Base-by-base conservation (phyloP, 1,140 invertebrate genomes). In the Drosophila murphyi region DNA sequence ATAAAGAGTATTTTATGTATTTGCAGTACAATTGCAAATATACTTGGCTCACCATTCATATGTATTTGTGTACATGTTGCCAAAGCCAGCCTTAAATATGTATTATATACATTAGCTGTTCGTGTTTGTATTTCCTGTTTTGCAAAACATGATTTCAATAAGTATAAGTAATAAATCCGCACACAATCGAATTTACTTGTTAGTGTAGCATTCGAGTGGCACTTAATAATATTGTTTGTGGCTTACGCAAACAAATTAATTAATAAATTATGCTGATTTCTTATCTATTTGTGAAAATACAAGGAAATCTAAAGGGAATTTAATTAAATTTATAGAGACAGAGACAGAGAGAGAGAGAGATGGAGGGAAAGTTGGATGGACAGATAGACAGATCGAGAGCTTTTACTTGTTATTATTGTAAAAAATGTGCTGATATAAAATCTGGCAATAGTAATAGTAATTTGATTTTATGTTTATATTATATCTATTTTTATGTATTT, bases 61-160 rank as follows among this genome's bases (percentile, higher is more conserved):
- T 43, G 10, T 43, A 43, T 2, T 3, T 52, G 32, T 43, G 10
- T 43, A 43, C 2, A 5, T 52, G 32, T 52, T 52, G 34, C n/a
- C 3, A 7, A 31, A 32, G 29, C 48, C 3, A 32, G 29, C 48
- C 3, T 52, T 35, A 34, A 34, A 35, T 7, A 52, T 52, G 48
- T 10, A 50, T 4, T n/a, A n/a, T 5, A 50, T 50, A 32, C 51
- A 12, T n/a, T 12, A 32, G 32, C 32, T 52, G 12, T 35, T 52
- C 34, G 32, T 52, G 12, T 52, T 52, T 52, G 51, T 6, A 10
- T 32, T 51, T 31, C n/a, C 29, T 20, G 12, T 52, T 52, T 52
- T 52, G 32, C 6, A 7, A 34, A 34, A n/a, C 6, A 35, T 20
- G 5, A 35, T 34, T 35, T 35, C 10, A 12, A 52, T 20, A 20